phyloP scores from a whole-genome alignment of 1,140 invertebrate genomes.

The Euura lappo region DNA sequence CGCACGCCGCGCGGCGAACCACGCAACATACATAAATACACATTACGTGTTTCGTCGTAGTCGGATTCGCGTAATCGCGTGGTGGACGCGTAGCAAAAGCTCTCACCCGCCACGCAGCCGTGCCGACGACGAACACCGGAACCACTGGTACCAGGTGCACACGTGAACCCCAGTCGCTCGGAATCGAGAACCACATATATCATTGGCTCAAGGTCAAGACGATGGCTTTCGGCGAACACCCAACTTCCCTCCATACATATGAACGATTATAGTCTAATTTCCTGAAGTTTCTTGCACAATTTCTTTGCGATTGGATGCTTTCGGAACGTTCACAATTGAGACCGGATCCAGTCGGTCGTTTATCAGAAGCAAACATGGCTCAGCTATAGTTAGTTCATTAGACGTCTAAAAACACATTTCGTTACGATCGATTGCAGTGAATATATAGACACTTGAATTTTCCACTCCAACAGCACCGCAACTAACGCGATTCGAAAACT shows the following conservation, averaged over 20 bases:
- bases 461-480: too few relatives aligned
- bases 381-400: too few relatives aligned
- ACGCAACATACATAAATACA: not conserved
- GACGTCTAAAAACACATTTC: too few relatives aligned
- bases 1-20: not conserved
- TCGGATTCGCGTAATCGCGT: not conserved
- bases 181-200: not conserved
- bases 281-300: too few relatives aligned
- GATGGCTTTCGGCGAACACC: not conserved
- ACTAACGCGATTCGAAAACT: too few relatives aligned
- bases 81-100: not conserved
- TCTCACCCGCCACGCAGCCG: not conserved
- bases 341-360: too few relatives aligned
- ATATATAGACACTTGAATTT: too few relatives aligned
- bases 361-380: too few relatives aligned
- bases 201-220: constrained; percentile 1
- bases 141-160: not conserved
- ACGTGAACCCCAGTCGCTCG: not conserved
- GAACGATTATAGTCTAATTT: too few relatives aligned
- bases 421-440: too few relatives aligned
- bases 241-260: not conserved
- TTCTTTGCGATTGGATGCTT: too few relatives aligned
- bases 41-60: not conserved
- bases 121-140: not conserved
- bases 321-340: too few relatives aligned